Evolutionary conservation across 1,140 invertebrate species (phyloP).

Genomic region (Cecropterus lyciades): DNA sequence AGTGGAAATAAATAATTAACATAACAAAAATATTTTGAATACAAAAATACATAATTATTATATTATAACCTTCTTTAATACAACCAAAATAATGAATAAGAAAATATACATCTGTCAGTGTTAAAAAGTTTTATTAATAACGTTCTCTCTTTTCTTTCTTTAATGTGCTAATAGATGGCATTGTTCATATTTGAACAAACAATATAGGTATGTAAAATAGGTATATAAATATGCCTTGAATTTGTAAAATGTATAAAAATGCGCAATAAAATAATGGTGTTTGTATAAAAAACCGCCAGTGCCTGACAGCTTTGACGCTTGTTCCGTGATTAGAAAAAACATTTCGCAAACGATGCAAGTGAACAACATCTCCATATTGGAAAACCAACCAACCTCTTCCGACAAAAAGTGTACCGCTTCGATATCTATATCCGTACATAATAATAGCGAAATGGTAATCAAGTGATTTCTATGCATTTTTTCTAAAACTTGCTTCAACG

Average conservation of each 20-base stretch:
- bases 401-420: constrained; percentile 27
- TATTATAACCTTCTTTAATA: too few relatives aligned
- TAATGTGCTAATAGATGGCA: too few relatives aligned
- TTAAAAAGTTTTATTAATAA: too few relatives aligned
- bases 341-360: constrained; percentile 20
- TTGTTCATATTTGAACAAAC: too few relatives aligned
- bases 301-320: constrained; percentile 30
- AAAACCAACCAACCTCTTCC: constrained; percentile 31
- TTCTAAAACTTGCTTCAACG: background rate
- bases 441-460: constrained; percentile 32
- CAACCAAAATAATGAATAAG: too few relatives aligned
- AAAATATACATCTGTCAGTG: too few relatives aligned
- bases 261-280: constrained; percentile 15
- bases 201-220: constrained; percentile 3
- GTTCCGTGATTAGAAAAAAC: constrained; percentile 23
- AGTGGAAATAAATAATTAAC: background rate
- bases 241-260: background rate
- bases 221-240: too few relatives aligned
- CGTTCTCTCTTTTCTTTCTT: too few relatives aligned
- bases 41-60: too few relatives aligned
- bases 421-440: constrained; percentile 33
- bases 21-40: background rate
- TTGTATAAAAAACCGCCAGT: constrained; percentile 12
- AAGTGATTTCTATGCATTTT: constrained; percentile 19
- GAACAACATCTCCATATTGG: constrained; percentile 34